Conservation (phyloP, 2,113 vertebrate genomes). For the Laticauda colubrina region DNA sequence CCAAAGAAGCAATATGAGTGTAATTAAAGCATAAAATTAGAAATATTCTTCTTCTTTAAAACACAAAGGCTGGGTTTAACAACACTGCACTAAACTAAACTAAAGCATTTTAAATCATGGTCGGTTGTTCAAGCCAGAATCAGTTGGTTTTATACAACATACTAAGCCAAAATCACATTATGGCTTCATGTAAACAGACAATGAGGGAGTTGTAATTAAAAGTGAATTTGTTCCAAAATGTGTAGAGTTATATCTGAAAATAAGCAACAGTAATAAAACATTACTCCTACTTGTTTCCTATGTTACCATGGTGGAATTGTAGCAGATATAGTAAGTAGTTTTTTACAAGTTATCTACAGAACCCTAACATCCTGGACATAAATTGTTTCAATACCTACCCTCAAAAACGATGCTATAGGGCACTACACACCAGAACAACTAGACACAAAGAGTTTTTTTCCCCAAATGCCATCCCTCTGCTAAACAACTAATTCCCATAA, state of each 20-base stretch:
- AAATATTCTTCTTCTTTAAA: slow-evolving; percentile 28
- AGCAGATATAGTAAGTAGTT: neutral
- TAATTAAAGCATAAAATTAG: slow-evolving; percentile 44
- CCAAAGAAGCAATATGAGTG: slow-evolving; percentile 22
- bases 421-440: no score
- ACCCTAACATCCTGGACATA: no score
- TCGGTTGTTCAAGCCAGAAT: neutral
- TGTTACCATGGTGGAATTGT: neutral
- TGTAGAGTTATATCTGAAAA: neutral
- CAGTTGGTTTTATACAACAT: neutral
- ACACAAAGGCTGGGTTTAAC: slow-evolving; percentile 6
- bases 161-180: neutral
- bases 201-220: slow-evolving; percentile 30
- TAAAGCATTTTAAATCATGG: neutral
- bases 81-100: neutral
- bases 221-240: neutral
- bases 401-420: no score
- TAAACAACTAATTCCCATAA: no score
- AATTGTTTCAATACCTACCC: no score
- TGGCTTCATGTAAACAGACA: neutral
- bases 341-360: no score
- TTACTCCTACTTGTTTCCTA: neutral
- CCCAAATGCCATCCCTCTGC: no score
- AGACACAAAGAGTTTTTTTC: no score
- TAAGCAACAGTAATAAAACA: neutral